Conservation (phyloP, 2,888 invertebrate genomes). For the Rhimphoctona megacephalus region DNA sequence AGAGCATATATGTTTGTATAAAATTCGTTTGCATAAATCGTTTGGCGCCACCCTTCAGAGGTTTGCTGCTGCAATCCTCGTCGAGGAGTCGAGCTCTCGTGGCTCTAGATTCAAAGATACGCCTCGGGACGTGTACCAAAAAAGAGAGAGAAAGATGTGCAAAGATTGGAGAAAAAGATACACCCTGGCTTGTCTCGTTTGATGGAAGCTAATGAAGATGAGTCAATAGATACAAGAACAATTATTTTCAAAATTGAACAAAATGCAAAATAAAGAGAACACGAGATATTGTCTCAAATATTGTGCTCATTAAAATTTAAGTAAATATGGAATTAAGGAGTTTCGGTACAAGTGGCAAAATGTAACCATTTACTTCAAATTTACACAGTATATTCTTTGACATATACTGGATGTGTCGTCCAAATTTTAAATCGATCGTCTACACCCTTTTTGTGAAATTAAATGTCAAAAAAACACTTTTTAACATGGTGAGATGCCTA, state of each 20-base stretch:
- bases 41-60: constrained; percentile 74
- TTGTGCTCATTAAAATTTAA: too few relatives aligned
- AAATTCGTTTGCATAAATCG: constrained; percentile 76
- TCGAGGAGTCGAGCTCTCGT: constrained; percentile 22
- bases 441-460: too few relatives aligned
- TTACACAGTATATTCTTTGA: too few relatives aligned
- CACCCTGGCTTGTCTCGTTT: not conserved
- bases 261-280: not conserved
- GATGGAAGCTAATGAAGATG: constrained; percentile 7
- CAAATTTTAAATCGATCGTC: too few relatives aligned
- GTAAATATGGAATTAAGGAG: too few relatives aligned
- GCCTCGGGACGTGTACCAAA: constrained; percentile 23
- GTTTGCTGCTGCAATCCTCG: constrained; percentile 47
- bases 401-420: too few relatives aligned
- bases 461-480: too few relatives aligned
- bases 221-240: not conserved
- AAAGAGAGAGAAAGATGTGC: constrained; percentile 1
- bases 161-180: constrained; percentile 11
- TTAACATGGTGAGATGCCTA: too few relatives aligned
- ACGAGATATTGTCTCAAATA: not conserved
- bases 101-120: constrained; percentile 34
- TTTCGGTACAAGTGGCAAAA: too few relatives aligned
- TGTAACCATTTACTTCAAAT: too few relatives aligned
- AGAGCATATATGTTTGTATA: constrained; percentile 20
- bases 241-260: not conserved